Evolutionary conservation across 30 jellyfish, hydroid and myxozoan genomes (phyloP).

Genomic region (Aurelia aurita complex sp. Pacific): DNA sequence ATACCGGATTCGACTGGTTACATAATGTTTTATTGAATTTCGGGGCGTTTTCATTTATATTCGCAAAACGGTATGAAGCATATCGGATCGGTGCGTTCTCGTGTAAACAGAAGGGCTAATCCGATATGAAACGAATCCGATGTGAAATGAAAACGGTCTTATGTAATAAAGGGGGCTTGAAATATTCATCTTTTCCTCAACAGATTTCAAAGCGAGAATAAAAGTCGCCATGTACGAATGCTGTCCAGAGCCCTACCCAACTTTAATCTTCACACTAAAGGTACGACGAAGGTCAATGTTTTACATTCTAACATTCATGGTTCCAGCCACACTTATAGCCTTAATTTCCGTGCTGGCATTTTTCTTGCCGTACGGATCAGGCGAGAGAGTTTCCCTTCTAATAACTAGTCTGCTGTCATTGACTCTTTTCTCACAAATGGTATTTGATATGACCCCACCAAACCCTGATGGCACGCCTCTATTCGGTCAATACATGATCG

Average conservation of each 20-base stretch:
- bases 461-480: slow-evolving; percentile 74
- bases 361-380: slow-evolving; percentile 57
- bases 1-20: too few species aligned
- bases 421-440: slow-evolving; percentile 54
- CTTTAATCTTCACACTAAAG: slow-evolving; percentile 36
- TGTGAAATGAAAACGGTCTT: too few species aligned
- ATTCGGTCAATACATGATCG: slow-evolving; percentile 39
- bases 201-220: slow-evolving; percentile 59
- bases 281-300: slow-evolving; percentile 56
- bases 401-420: slow-evolving; percentile 68
- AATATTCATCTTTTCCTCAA: neutral
- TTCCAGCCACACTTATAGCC: slow-evolving; percentile 70
- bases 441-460: slow-evolving; percentile 66
- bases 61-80: too few species aligned
- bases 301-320: slow-evolving; percentile 52
- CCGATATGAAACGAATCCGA: too few species aligned
- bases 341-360: slow-evolving; percentile 63
- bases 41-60: too few species aligned
- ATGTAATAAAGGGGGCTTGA: neutral
- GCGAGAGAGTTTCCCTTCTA: slow-evolving; percentile 61
- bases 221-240: slow-evolving; percentile 47
- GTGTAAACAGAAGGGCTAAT: too few species aligned
- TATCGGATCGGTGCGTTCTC: too few species aligned
- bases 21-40: too few species aligned
- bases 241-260: slow-evolving; percentile 78